These are phyloP conservation scores for Athalia circularis DNA, from an alignment of 2,888 invertebrate species.

Conservation along the genomic window DNA sequence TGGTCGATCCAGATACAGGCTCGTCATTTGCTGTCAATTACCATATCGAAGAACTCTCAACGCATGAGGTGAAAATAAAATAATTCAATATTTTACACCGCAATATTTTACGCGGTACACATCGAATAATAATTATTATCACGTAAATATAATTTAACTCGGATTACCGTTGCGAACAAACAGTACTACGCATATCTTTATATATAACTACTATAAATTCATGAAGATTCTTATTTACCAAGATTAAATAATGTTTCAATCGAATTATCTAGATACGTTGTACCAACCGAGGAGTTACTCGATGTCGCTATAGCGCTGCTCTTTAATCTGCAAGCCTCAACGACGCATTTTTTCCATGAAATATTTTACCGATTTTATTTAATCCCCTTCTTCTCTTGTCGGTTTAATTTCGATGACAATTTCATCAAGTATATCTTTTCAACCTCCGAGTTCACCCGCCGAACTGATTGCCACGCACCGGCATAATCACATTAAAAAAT, in stretches of 20 bases:
- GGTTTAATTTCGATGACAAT: no score
- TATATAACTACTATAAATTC: slow-evolving; percentile 7
- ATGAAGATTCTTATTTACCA: background rate
- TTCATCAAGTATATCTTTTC: no score
- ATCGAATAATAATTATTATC: slow-evolving; percentile 4
- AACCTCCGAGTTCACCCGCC: background rate
- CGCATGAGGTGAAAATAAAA: background rate
- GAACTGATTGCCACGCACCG: background rate
- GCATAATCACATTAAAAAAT: slow-evolving; percentile 10
- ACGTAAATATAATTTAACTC: background rate
- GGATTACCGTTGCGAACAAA: background rate
- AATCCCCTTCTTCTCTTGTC: no score
- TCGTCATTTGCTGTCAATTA: slow-evolving; percentile 27
- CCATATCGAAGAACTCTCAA: background rate
- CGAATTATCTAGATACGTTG: background rate
- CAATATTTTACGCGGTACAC: background rate
- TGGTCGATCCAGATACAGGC: background rate
- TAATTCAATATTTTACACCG: no score
- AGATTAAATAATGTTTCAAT: slow-evolving; percentile 2
- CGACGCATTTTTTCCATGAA: no score
- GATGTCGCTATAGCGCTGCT: no score
- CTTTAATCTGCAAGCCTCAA: no score
- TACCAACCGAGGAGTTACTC: background rate
- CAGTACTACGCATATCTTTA: background rate
- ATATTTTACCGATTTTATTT: no score